Conservation (phyloP, 2,888 invertebrate genomes). For the Malacosoma neustria region DNA sequence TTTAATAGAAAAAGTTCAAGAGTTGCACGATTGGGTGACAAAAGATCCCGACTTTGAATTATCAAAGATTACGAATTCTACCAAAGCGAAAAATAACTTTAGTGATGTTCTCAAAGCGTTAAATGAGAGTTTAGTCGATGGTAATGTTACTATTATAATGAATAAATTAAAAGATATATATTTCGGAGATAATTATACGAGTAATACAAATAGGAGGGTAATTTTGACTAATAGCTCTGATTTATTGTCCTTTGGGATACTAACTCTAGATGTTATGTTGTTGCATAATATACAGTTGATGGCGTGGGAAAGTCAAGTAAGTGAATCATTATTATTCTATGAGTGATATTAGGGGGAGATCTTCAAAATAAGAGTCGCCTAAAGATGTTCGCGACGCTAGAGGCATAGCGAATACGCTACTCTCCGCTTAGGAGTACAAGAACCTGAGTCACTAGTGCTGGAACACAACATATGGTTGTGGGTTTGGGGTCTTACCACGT, state of each 20-base stretch:
- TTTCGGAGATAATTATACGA: slow-evolving; percentile 51
- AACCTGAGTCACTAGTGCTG: no score
- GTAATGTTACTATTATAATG: slow-evolving; percentile 65
- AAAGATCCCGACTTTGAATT: slow-evolving; percentile 47
- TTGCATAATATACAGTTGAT: slow-evolving; percentile 73
- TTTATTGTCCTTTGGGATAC: slow-evolving; percentile 70
- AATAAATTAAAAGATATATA: slow-evolving; percentile 68
- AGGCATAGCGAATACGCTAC: no score
- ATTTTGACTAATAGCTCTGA: slow-evolving; percentile 60
- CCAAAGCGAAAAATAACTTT: slow-evolving; percentile 33
- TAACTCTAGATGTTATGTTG: slow-evolving; percentile 73
- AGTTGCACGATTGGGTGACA: slow-evolving; percentile 67
- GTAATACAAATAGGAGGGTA: slow-evolving; percentile 33
- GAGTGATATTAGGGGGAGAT: no score
- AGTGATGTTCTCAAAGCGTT: slow-evolving; percentile 56
- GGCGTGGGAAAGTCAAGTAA: slow-evolving; percentile 72
- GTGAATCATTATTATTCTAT: no score
- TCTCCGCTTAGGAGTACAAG: no score
- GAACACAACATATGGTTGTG: no score
- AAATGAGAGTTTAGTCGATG: slow-evolving; percentile 66
- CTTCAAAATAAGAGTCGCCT: no score
- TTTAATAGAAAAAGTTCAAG: slow-evolving; percentile 66
- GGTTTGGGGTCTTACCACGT: no score
- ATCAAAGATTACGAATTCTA: slow-evolving; percentile 20
- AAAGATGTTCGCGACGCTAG: no score